Evolutionary conservation across 1,140 invertebrate species (phyloP), one percentile per base, ranked within the genome.

Genomic region (Ganaspis sp.): DNA sequence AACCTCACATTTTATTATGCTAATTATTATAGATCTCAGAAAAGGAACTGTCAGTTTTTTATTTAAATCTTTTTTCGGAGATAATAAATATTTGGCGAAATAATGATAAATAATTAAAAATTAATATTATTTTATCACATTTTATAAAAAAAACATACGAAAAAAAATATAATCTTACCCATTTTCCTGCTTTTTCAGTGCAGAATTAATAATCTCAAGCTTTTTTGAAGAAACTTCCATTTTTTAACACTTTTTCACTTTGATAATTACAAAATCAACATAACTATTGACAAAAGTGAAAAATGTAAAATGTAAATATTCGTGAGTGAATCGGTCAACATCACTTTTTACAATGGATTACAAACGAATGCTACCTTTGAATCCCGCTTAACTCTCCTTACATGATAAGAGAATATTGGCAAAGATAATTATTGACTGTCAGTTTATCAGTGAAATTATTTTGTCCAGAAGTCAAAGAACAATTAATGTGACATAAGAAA

Each of bases 361-460:
- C n/a, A 49, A 49, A 17, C 45, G 45, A 49, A n/a, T 49, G 45
- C 45, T 49, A 45, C 45, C 17, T 49, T 49, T 49, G 45, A 49
- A 17, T 49, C 2, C 45, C n/a, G 45, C 5, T 49, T n/a, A 49
- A 49, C 45, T 49, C n/a, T 49, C 15, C 17, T 49, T 49, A 49
- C 15, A 17, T n/a, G 45, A 49, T 49, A 49, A 49, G 45, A 49
- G 45, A 49, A 49, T 49, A 49, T 49, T 45, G n/a, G 17, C n/a
- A 15, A 17, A 49, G 45, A 49, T 49, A 49, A 49, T 49, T 49
- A 49, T 49, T 49, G n/a, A 17, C 15, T 49, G 45, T 17, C n/a
- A 3, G 45, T 49, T 49, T 49, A 49, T 49, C 45, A 49, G 45
- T 49, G 17, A 49, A 49, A 17, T 49, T 17, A 17, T 49, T 17